Evolutionary conservation across 2,113 vertebrate genomes (phyloP), one percentile per base, ranked within the genome.

Genomic region (Rousettus leschenaultii): DNA sequence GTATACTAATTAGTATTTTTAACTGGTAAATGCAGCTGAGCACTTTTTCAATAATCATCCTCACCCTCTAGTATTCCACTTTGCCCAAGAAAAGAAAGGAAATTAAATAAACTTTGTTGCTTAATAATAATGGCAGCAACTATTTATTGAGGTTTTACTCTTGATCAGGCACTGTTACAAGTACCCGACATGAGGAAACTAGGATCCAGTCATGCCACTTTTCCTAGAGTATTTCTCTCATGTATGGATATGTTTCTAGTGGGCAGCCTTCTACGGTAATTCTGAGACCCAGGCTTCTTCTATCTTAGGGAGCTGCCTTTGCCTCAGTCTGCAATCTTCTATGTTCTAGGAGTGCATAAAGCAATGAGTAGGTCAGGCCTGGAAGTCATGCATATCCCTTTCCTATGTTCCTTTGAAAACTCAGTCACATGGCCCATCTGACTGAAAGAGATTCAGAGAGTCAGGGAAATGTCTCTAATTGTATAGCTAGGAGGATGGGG

Each of bases 91-190:
- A 28, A 93, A 75, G 65, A 53, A 84, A 77, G 38, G 30, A 51
- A 82, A 91, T 85, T 70, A 75, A 75, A 38, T 28, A 66, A 87
- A 82, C 48, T 75, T 94, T 89, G 45, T 90, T 86, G 57, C 35
- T 26, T 35, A 16, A 6, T 71, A 30, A 59, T 43, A 73, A 51
- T 75, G 57, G 63, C 22, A 68, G 7, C 43, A 95, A 59, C 26
- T n/a, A 48, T 57, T 73, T 51, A 57, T 26, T 70, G 73, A 91
- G 53, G 5, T 74, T 93, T 87, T 79, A 12, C 35, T 74, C 9
- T 66, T 63, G 48, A 28, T 51, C 21, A 28, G 57, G 18, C 55
- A 19, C n/a, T 26, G 7, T 61, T 45, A 16, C 11, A 45, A 71
- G 24, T 68, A 68, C 68, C 59, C 68, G n/a, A 71, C 7, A 16